Conservation (phyloP, 30 jellyfish, hydroid and myxozoan species). For the Chironex yamaguchii region DNA sequence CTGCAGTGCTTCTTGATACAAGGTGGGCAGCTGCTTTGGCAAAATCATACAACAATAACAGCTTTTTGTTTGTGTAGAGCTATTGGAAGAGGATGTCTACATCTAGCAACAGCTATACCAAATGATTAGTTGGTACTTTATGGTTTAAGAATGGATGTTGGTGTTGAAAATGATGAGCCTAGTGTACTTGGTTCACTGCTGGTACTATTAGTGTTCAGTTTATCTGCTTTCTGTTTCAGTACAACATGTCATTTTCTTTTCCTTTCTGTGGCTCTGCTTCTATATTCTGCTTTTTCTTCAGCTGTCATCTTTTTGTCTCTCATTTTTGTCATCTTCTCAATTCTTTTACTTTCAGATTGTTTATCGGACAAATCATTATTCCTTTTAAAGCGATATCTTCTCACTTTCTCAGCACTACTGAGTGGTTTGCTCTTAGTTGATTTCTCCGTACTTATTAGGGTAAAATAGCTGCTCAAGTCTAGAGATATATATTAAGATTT, state of each 20-base stretch:
- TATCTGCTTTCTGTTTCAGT: not conserved
- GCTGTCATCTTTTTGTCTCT: not conserved
- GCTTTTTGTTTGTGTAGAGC: slow-evolving; percentile 11
- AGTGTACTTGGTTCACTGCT: not conserved
- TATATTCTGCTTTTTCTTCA: not conserved
- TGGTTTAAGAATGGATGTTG: slow-evolving; percentile 15
- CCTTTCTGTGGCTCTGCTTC: not conserved
- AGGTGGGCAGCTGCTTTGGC: slow-evolving; percentile 40
- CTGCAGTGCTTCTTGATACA: slow-evolving; percentile 32
- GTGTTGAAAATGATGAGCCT: not conserved
- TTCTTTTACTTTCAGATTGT: not conserved
- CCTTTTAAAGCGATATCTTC: not conserved
- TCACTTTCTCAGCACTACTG: not conserved
- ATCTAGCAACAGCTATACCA: slow-evolving; percentile 52
- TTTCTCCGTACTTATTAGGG: too few relatives aligned
- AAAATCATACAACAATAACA: slow-evolving; percentile 39
- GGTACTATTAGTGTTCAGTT: not conserved
- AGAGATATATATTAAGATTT: too few relatives aligned
- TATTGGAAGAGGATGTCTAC: slow-evolving; percentile 35
- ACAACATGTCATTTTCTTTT: not conserved
- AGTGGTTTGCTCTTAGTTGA: not conserved
- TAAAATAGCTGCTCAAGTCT: too few relatives aligned
- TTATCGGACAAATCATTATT: not conserved
- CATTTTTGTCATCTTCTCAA: not conserved
- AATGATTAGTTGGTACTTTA: slow-evolving; percentile 26